Base-by-base conservation (phyloP, 2,888 invertebrate species). In the Drosophila borealis region DNA sequence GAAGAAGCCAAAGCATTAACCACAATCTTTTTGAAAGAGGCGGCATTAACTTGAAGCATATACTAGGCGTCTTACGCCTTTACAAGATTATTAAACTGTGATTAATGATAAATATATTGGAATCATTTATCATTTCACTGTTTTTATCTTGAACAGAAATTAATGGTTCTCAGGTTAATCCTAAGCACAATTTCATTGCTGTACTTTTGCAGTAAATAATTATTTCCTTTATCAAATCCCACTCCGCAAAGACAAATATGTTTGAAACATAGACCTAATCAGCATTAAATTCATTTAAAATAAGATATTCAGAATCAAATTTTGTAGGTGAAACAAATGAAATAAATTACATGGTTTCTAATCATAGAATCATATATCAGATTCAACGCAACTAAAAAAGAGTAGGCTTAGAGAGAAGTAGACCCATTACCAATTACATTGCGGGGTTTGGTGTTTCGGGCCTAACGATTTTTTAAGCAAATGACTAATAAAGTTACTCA, bases 401-500 rank as follows among this genome's bases (percentile, higher is more conserved):
- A 61, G 17, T 17, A 49, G 51, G 46, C 61, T 64, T 68, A 74
- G 50, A 55, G 61, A 74, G 74, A 66, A 53, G 62, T 65, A 68
- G 74, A 71, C 57, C 70, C 81, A 87, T 84, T 79, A 81, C 74
- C 69, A 85, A 74, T 74, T 84, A 81, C 59, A 62, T 62, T 68
- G 63, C 69, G 63, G 65, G 53, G 61, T 64, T 50, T 60, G 70
- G 65, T 53, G 49, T 46, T 50, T 34, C 19, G 33, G 29, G 33
- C 44, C 62, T 55, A 45, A 50, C 53, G 45, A 46, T 66, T 70
- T 70, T 60, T 46, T 34, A 36, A 45, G 13, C 13, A 25, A 83
- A 88, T 85, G 82, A 85, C 83, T 82, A 90, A 89, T 88, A 87
- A 90, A 81, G 81, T 77, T 77, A 67, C 69, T 61, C 75, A 85